Percentiles rank a stretch among this genome's conserved stretches.
Evolutionary conservation across 2,113 vertebrate species (phyloP).

Genomic region (Salvator merianae): DNA sequence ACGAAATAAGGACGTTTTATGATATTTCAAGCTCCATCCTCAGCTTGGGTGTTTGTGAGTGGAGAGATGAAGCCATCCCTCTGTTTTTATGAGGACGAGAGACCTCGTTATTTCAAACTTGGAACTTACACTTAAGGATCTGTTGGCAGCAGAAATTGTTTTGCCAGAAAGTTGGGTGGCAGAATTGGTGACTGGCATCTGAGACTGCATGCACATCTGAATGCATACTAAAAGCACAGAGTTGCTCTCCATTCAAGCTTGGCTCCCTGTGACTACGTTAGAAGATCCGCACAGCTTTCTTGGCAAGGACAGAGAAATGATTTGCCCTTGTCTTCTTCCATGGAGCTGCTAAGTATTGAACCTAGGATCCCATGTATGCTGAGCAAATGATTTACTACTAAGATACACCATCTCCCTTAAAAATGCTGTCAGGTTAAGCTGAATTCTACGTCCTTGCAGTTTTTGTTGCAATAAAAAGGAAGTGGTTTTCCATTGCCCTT

Average conservation of each 20-base stretch:
- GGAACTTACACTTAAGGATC: no score
- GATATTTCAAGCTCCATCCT: rapidly evolving
- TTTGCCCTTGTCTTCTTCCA: neutral
- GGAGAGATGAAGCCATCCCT: neutral
- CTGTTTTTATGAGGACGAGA: neutral
- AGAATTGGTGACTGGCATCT: neutral
- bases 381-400: neutral
- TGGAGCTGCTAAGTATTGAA: neutral
- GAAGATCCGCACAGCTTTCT: no score
- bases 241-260: no score
- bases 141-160: neutral
- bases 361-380: neutral
- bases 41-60: neutral
- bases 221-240: no score
- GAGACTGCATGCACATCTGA: no score
- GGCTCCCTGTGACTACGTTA: no score
- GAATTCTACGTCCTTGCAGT: no score
- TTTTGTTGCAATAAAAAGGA: no score
- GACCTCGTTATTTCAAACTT: neutral
- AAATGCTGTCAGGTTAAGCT: no score
- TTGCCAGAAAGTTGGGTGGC: neutral
- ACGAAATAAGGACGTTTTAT: neutral
- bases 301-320: no score
- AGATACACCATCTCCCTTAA: neutral
- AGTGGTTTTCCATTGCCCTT: no score